A percentile compares a stretch with the other conserved stretches of the same genome.
Evolutionary conservation across 1,140 invertebrate genomes (phyloP).

Genomic region (Pogonognathellus flavescens): DNA sequence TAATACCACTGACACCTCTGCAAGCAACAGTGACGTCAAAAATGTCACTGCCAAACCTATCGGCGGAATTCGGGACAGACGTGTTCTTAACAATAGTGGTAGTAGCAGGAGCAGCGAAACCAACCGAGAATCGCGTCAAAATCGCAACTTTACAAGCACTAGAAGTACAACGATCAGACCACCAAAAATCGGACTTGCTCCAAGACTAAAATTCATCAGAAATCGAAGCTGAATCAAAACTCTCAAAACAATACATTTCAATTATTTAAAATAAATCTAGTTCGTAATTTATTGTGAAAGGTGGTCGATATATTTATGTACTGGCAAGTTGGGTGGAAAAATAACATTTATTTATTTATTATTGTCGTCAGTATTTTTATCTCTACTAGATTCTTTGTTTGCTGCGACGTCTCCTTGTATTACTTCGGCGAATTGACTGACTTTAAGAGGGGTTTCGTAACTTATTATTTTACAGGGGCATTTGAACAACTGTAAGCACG

Average conservation of each 20-base stretch:
- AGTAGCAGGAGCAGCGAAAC: not conserved
- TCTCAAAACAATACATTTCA: too few species aligned
- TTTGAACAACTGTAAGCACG: not conserved
- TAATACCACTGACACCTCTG: not conserved
- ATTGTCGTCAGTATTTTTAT: not conserved
- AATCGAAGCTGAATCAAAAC: not conserved
- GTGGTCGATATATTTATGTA: too few species aligned
- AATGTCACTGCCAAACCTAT: not conserved
- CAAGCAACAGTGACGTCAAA: not conserved
- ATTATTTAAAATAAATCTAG: too few species aligned
- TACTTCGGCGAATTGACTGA: not conserved
- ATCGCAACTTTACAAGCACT: not conserved
- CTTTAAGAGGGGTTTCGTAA: not conserved
- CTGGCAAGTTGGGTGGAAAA: too few species aligned
- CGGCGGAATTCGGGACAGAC: not conserved
- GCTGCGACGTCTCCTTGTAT: not conserved
- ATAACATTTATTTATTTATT: too few species aligned
- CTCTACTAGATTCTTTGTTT: not conserved
- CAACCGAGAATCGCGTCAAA: not conserved
- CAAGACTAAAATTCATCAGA: slow-evolving; percentile 55
- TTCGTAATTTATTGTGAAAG: too few species aligned
- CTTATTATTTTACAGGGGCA: not conserved
- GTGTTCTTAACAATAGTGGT: not conserved
- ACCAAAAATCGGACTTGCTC: slow-evolving; percentile 54
- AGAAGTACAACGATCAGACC: slow-evolving; percentile 17